A percentile compares a stretch with the other conserved stretches of the same genome.
Conservation (phyloP, 2,113 vertebrate genomes). For the Gnathonemus longibarbis region DNA sequence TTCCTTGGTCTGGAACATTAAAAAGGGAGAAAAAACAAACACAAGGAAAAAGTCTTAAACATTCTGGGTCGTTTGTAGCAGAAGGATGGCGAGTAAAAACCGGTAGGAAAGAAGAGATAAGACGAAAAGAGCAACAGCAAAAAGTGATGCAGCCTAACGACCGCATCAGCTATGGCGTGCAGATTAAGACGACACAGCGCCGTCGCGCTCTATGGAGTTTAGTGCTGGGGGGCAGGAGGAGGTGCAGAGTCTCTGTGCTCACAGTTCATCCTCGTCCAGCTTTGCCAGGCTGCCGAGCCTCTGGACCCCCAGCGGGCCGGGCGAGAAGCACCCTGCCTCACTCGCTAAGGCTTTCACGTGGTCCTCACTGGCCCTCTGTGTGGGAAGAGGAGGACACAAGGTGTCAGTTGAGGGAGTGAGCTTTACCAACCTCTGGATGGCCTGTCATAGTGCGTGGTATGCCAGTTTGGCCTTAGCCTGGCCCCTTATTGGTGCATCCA, state of each 20-base stretch:
- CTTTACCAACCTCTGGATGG: not conserved
- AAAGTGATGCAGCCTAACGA: not conserved
- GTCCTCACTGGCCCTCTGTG: constrained; percentile 56
- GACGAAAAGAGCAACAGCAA: not conserved
- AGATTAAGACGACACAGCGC: not conserved
- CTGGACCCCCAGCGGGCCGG: constrained; percentile 40
- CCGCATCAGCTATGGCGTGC: not conserved
- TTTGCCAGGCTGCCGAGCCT: constrained; percentile 68
- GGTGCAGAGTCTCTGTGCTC: constrained; percentile 38
- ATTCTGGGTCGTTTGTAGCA: not conserved
- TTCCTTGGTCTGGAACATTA: not conserved
- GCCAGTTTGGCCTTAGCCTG: not conserved
- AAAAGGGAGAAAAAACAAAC: not conserved
- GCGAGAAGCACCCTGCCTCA: constrained; percentile 40
- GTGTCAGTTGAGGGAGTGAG: not conserved
- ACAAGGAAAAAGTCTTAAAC: not conserved
- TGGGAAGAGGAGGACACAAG: constrained; percentile 32
- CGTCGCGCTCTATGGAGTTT: not conserved
- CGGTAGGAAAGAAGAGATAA: not conserved
- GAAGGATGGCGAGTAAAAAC: not conserved
- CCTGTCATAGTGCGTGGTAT: too few species aligned
- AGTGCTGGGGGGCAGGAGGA: not conserved
- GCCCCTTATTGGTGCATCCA: not conserved
- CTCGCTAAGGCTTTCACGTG: constrained; percentile 38
- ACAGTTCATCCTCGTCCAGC: constrained; percentile 80